Percentiles rank a stretch among this genome's conserved stretches.
phyloP scores from a whole-genome alignment of 2,113 vertebrate species.

The Elaphurus davidianus region DNA sequence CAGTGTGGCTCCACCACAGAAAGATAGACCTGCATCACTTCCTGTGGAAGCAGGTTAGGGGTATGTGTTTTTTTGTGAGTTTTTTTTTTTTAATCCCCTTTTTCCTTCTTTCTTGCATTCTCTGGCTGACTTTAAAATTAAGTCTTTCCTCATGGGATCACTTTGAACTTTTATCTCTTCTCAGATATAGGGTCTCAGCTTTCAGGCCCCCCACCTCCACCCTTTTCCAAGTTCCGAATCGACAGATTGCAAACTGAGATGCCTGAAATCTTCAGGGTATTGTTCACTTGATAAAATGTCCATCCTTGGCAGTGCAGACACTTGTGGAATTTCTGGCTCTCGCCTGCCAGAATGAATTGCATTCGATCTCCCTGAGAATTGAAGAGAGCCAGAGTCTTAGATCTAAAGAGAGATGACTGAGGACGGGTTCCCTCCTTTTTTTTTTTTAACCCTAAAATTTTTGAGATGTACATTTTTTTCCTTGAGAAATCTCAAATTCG shows the following conservation, averaged over 20 bases:
- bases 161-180: slow-evolving; percentile 62
- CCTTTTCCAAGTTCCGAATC: neutral
- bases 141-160: slow-evolving; percentile 36
- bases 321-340: slow-evolving; percentile 53
- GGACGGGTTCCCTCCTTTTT: neutral
- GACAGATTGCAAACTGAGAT: slow-evolving; percentile 11
- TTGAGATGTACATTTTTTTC: neutral
- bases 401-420: slow-evolving; percentile 18
- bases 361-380: slow-evolving; percentile 51
- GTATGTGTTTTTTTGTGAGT: neutral
- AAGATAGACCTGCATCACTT: neutral
- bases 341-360: slow-evolving; percentile 5
- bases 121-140: slow-evolving; percentile 15
- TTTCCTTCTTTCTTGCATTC: neutral
- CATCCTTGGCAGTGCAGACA: neutral
- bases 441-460: slow-evolving; percentile 15
- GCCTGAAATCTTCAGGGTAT: neutral
- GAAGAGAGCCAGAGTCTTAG: slow-evolving; percentile 38
- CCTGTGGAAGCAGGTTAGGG: neutral
- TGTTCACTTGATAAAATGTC: slow-evolving; percentile 27
- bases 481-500: neutral
- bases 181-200: slow-evolving; percentile 39
- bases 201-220: neutral
- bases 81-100: neutral
- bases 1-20: rapidly evolving